Base-by-base conservation (phyloP, 2,113 vertebrate species). In the Datnioides undecimradiatus region DNA sequence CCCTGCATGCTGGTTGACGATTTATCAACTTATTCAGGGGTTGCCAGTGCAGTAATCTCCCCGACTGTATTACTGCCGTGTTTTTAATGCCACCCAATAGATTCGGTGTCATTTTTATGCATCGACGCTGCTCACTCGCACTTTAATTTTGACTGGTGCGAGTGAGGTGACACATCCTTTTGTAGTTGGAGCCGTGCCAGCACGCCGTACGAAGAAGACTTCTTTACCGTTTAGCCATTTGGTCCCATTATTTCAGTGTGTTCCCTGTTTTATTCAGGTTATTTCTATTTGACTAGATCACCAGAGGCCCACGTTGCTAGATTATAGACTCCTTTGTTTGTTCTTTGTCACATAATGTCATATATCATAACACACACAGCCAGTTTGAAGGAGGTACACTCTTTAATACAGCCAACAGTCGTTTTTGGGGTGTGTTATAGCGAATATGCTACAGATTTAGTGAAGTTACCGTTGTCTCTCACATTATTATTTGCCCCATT, bases 1-100 rank as follows among this genome's bases (percentile, higher is more conserved):
- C 59, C 38, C 51, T 64, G 75, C 45, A 84, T 45, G 19, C 34
- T 17, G 21, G 25, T 33, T 41, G 46, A 43, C 76, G 58, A 25
- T 71, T 76, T 25, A 36, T 23, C 19, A 16, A 34, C 11, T 45
- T 16, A 19, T 57, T 31, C 48, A 27, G 40, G 10, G 1, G 17
- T 25, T 34, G 21, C 43, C n/a, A 31, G 17, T 59, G 12, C n/a
- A 54, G 33, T 21, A 36, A 33, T 52, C 13, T 19, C 62, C 21
- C 14, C 45, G 25, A 36, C 58, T 36, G n/a, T 51, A 19, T 66
- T 63, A 19, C 54, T 14, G 11, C 46, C 5, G 4, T 59, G 34
- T 41, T 62, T 45, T 33, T 8, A 10, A 5, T 31, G 11, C 38
- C 38, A 46, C 11, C 34, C 7, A 51, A 3, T 6, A 38, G 29